These are phyloP conservation scores for Lasioglossum baleicum DNA, from an alignment of 1,140 invertebrate species.

Conservation along the genomic window DNA sequence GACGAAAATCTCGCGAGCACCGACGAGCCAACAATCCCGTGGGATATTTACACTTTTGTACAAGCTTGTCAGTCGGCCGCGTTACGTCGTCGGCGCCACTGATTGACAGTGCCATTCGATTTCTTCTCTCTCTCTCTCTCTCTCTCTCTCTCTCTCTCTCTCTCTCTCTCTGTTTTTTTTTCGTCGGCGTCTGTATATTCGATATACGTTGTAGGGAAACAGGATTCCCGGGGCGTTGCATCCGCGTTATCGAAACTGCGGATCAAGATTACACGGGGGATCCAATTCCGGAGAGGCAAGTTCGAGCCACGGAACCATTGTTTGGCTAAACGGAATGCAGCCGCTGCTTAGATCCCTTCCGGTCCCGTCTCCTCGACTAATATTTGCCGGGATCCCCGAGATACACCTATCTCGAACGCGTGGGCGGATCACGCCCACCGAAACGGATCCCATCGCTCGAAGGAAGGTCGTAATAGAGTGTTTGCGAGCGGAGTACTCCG, in stretches of 20 bases:
- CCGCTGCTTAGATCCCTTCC: not conserved
- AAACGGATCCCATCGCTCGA: not conserved
- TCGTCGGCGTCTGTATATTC: too few relatives aligned
- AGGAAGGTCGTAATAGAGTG: not conserved
- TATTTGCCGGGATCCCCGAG: too few relatives aligned
- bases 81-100: not conserved
- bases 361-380: not conserved
- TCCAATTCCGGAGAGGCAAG: not conserved
- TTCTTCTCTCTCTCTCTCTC: too few relatives aligned
- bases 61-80: not conserved
- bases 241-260: not conserved
- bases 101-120: constrained; percentile 15
- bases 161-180: too few relatives aligned
- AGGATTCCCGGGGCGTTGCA: not conserved
- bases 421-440: not conserved
- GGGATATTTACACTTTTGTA: constrained; percentile 19
- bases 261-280: not conserved
- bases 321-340: not conserved
- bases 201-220: too few relatives aligned
- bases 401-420: not conserved
- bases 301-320: not conserved
- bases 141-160: too few relatives aligned
- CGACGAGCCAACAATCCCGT: too few relatives aligned
- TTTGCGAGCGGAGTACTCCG: not conserved
- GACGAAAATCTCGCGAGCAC: not conserved